Conservation (phyloP, 2,888 invertebrate species). For the Lacanobia wlatinum region DNA sequence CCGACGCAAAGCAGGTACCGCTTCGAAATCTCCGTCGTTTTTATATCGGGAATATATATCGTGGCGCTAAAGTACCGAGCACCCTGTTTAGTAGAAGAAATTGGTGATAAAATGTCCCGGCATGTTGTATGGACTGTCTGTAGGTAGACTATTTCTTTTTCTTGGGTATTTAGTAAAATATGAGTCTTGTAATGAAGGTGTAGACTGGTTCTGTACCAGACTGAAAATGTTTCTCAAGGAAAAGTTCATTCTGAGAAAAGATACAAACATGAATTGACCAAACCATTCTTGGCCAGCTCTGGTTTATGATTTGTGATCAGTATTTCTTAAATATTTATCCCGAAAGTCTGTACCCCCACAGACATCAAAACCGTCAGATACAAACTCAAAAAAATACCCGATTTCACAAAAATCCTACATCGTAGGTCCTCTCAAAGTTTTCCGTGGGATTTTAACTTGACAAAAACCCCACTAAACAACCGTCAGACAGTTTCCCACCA, state of each 20-base stretch:
- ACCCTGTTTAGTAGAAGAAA: conserved; percentile 50
- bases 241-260: not conserved
- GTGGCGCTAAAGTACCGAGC: conserved; percentile 47
- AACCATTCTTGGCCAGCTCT: too few species aligned
- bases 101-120: conserved; percentile 50
- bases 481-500: too few species aligned
- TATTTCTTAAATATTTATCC: too few species aligned
- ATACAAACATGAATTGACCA: too few species aligned
- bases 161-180: conserved; percentile 15
- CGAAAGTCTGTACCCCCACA: too few species aligned
- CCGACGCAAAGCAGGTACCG: conserved; percentile 75
- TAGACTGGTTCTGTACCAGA: not conserved
- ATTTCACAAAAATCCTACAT: too few species aligned
- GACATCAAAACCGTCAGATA: too few species aligned
- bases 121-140: conserved; percentile 40
- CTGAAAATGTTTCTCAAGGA: not conserved
- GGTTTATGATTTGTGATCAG: too few species aligned
- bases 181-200: conserved; percentile 13
- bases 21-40: conserved; percentile 78
- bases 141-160: conserved; percentile 6
- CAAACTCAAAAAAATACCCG: too few species aligned
- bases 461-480: too few species aligned
- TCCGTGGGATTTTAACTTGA: too few species aligned
- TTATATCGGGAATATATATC: conserved; percentile 73
- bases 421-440: too few species aligned